Base-by-base conservation (phyloP, 2,113 vertebrate genomes). In the Urocynchramus pylzowi region DNA sequence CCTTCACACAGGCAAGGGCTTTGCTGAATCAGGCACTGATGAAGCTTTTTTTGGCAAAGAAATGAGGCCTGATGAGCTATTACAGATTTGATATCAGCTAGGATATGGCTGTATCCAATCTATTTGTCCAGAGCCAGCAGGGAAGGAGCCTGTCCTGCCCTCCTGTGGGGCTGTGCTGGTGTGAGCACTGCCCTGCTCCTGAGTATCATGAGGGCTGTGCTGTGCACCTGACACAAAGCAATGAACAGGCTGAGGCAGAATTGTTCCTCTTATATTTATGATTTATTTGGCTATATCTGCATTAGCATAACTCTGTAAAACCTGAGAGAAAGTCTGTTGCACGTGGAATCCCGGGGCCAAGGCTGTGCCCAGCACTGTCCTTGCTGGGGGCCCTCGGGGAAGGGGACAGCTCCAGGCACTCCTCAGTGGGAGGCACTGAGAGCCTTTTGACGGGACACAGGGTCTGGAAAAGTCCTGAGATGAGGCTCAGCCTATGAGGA, bases 391-490 rank as follows among this genome's bases (percentile, higher is more conserved):
- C 96, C 71, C 98, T 97, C 81, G 97, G 30, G 97, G 97, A 50
- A 95, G 92, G 39, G 71, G 74, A 6, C 97, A 93, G 16, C 60
- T 96, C 16, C 96, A 3, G 96, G 93, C 2, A 33, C 53, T 44
- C 97, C 98, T 20, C 98, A 97, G 6, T 4, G 94, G 47, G 97
- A 98, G 60, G 97, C 97, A 71, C 92, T 97, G 76, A 98, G 65
- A 0, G 98, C 98, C 64, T 95, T 97, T 79, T 90, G 96, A 17
- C 96, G 96, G 20, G 97, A 92, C 0, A 84, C 93, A 11, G 73
- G 90, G 4, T 97, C 97, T 76, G 97, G 98, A 97, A 99, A 99
- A 49, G 99, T 99, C 54, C 98, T 96, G 15, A 99, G 98, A 39
- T 98, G 98, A 57, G 98, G 86, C 27, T 91, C 93, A 50, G 98